phyloP scores from a whole-genome alignment of 2,797 vertebrate genomes.

The Lagocephalus sceleratus region DNA sequence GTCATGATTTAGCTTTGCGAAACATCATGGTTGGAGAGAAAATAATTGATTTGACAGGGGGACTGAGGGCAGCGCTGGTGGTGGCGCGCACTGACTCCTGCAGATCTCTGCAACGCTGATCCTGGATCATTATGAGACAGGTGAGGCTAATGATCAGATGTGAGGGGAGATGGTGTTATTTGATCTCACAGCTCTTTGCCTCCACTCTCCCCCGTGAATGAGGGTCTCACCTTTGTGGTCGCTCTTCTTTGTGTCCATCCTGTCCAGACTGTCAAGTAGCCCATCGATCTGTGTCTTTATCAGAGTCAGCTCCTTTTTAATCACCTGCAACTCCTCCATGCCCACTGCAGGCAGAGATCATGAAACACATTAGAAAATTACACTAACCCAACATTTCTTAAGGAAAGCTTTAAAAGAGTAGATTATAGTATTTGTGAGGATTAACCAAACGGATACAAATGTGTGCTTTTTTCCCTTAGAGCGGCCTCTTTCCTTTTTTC shows the following conservation, averaged over 20 bases:
- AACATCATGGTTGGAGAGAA: slow-evolving; percentile 30
- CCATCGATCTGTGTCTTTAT: slow-evolving; percentile 84
- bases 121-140: slow-evolving; percentile 42
- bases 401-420: slow-evolving; percentile 4
- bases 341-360: slow-evolving; percentile 63
- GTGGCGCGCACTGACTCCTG: slow-evolving; percentile 20
- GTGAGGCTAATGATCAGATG: slow-evolving; percentile 50
- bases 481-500: not conserved
- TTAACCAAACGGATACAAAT: not conserved
- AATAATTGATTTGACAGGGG: slow-evolving; percentile 52
- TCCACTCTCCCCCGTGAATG: slow-evolving; percentile 50
- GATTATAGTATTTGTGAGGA: not conserved
- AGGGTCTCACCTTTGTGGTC: slow-evolving; percentile 75
- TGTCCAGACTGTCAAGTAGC: slow-evolving; percentile 80
- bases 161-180: slow-evolving; percentile 48
- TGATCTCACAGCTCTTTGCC: slow-evolving; percentile 22
- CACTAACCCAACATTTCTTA: slow-evolving; percentile 11
- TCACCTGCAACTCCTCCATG: slow-evolving; percentile 81
- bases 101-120: slow-evolving; percentile 18
- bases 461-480: too few species aligned
- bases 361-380: slow-evolving; percentile 13
- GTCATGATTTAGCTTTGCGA: slow-evolving; percentile 25
- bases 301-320: slow-evolving; percentile 82
- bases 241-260: slow-evolving; percentile 78
- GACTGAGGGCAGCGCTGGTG: slow-evolving; percentile 15